Conservation (phyloP, 1,140 invertebrate genomes). For the Colletes gigas region DNA sequence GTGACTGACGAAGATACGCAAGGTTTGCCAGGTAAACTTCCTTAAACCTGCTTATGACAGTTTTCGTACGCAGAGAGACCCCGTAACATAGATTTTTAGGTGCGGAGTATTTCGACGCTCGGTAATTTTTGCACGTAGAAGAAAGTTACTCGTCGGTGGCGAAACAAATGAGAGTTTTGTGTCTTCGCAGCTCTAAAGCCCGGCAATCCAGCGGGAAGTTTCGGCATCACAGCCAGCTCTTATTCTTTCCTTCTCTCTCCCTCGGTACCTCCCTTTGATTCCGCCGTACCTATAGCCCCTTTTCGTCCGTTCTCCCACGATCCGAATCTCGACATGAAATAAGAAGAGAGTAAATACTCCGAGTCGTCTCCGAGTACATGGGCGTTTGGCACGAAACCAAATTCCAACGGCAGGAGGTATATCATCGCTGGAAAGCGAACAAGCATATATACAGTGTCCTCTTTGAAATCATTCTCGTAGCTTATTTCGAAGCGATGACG, state of each 20-base stretch:
- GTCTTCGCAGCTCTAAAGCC: neutral
- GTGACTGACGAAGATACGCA: neutral
- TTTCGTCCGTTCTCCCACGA: constrained; percentile 7
- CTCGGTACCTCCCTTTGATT: neutral
- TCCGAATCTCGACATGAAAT: constrained; percentile 50
- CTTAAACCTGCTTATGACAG: neutral
- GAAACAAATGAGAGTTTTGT: constrained; percentile 24
- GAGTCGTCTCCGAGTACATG: constrained; percentile 47
- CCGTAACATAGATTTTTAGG: neutral
- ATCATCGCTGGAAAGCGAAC: constrained; percentile 13
- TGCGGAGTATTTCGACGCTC: constrained; percentile 1
- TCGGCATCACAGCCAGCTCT: neutral
- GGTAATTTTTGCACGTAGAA: constrained; percentile 18
- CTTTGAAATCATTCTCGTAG: constrained; percentile 34
- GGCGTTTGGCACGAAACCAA: constrained; percentile 58
- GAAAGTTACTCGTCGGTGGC: neutral
- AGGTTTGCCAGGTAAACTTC: neutral
- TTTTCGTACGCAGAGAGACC: neutral
- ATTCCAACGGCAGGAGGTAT: constrained; percentile 37
- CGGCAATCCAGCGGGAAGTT: neutral
- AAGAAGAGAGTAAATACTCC: constrained; percentile 56
- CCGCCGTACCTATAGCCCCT: neutral
- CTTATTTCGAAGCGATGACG: constrained; percentile 33
- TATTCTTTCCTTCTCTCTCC: neutral
- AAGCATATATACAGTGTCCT: constrained; percentile 21